Base-by-base conservation (phyloP, 2,113 vertebrate genomes). In the Tympanuchus pallidicinctus region DNA sequence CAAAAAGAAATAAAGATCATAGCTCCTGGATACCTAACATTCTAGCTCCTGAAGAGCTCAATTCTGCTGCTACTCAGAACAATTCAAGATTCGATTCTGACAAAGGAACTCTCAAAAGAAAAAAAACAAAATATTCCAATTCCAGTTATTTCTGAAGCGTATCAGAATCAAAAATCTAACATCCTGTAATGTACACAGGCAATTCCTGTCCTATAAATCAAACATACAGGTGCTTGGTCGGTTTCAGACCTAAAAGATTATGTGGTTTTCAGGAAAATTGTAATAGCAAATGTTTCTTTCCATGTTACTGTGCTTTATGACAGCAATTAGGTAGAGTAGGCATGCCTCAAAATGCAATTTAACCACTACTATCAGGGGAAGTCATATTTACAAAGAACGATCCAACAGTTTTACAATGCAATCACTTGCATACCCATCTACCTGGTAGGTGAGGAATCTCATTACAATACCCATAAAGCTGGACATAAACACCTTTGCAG, bases 241-340 rank as follows among this genome's bases (percentile, higher is more conserved):
- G 45, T n/a, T 52, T 63, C 40, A 91, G 64, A 30, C 45, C 3
- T 38, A 81, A 67, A 10, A 79, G 43, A n/a, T 52, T 34, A 74
- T 6, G 18, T 2, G 1, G 0, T 40, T 66, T 60, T 45, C 56
- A 91, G 15, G n/a, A 73, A 34, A 72, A 54, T 0, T 32, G 18
- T 8, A 84, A 13, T 17, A 45, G 22, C n/a, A 61, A 36, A 61
- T 3, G 21, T 36, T 36, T 34, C 13, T 36, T 61, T 61, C 20
- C 59, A 24, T 61, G 59, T 61, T 36, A 36, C 8, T 61, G 59
- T 13, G 59, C 21, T 91, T 85, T 61, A 52, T 21, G 36, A 65
- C 45, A 52, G 50, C 50, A 52, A 52, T 27, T 24, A 50, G 48
- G 48, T 24, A 50, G 22, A 24, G 48, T 24, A 50, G 48, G 48